Evolutionary conservation across 2,888 invertebrate genomes (phyloP).

Genomic region (Microchrysa polita): DNA sequence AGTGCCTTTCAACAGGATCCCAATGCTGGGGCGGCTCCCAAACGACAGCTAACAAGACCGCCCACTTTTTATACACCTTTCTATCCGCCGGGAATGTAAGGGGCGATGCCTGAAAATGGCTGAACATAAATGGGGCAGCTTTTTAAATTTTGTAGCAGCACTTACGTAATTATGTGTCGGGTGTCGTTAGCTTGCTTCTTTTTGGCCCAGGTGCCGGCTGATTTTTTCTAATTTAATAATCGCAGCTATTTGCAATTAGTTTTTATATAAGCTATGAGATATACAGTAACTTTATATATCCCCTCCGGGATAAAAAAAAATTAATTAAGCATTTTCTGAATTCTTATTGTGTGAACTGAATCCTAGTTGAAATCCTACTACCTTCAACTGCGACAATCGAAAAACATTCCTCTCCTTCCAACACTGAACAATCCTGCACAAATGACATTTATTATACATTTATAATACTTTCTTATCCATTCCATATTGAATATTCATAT

Average conservation of each 20-base stretch:
- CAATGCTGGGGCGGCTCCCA: constrained; percentile 58
- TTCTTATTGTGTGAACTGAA: background rate
- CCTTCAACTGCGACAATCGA: constrained; percentile 24
- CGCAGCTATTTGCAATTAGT: too few relatives aligned
- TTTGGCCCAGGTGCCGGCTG: too few relatives aligned
- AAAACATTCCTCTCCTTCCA: constrained; percentile 17
- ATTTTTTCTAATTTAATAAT: too few relatives aligned
- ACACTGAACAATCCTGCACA: background rate
- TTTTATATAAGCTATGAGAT: too few relatives aligned
- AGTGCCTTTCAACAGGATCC: constrained; percentile 72
- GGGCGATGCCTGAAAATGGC: background rate
- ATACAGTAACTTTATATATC: too few relatives aligned
- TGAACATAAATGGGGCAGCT: constrained; percentile 5
- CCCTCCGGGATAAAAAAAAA: too few relatives aligned
- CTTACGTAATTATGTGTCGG: too few relatives aligned
- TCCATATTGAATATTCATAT: constrained; percentile 36
- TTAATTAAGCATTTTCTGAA: background rate
- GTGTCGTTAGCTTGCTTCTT: too few relatives aligned
- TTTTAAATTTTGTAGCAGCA: too few relatives aligned
- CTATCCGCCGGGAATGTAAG: constrained; percentile 49
- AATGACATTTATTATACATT: too few relatives aligned
- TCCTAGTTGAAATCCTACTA: constrained; percentile 6
- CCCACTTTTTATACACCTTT: constrained; percentile 50
- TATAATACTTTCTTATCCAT: constrained; percentile 20
- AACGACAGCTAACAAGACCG: constrained; percentile 60